Evolutionary conservation across 92 coral and sea anemone genomes (phyloP), one percentile per base, ranked within the genome.

Genomic region (Paramuricea clavata): DNA sequence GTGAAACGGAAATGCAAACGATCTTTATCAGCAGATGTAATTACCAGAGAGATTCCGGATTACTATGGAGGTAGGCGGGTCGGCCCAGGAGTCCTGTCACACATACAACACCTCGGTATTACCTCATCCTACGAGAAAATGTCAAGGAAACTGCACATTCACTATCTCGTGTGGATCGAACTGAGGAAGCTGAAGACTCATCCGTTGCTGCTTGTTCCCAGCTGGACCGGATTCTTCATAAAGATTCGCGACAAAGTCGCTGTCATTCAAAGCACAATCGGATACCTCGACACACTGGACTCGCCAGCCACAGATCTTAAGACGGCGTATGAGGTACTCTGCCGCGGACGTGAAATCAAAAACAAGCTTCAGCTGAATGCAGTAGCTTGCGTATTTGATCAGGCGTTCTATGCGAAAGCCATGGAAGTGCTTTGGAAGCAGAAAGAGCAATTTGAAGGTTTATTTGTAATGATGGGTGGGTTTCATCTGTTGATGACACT

Each of bases 201-300:
- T 32, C 93, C 87, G 19, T n/a, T 85, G 62, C 83, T 90, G 39
- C 89, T 85, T 39, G 86, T 69, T 23, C 93, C 93, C 26, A 85
- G 92, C 15, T 89, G 92, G 92, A 89, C 92, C 33, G 92, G 92
- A 1, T 85, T 89, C 65, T 19, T 17, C 78, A 85, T 89, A 13
- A 88, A 50, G 34, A 42, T 74, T 54, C 35, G 87, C 11, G 74
- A 88, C 74, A 28, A 81, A 25, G 35, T 88, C 21, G 87, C 57
- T 26, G 78, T 39, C 10, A 10, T 39, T 10, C 43, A 81, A 42
- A 88, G 87, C 82, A 82, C 87, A 27, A 72, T 81, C 49, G 41
- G 88, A 30, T 88, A 88, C 77, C 56, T 88, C 15, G 44, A 39
- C 44, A 39, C 44, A 4, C 4, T 39, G 10, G 44, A 39, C 10